Evolutionary conservation across 1,140 invertebrate genomes (phyloP).

Genomic region (Cydia amplana): DNA sequence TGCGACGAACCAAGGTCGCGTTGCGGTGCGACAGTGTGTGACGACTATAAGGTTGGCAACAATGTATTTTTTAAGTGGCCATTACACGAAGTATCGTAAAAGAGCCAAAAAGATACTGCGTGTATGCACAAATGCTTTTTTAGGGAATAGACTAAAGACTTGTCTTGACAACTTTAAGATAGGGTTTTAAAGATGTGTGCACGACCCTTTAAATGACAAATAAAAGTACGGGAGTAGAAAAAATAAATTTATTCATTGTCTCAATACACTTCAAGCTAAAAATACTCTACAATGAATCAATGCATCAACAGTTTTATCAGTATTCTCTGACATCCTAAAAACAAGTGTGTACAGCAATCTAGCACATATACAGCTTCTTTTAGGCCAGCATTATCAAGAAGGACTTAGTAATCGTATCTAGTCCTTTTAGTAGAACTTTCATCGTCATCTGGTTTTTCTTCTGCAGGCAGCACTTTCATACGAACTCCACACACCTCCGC

Average conservation of each 20-base stretch:
- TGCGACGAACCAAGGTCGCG: too few relatives aligned
- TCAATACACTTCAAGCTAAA: not conserved
- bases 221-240: too few relatives aligned
- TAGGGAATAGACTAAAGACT: too few relatives aligned
- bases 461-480: constrained; percentile 63
- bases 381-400: not conserved
- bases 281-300: not conserved
- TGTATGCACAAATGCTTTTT: too few relatives aligned
- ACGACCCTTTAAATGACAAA: too few relatives aligned
- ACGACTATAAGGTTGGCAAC: too few relatives aligned
- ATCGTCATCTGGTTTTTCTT: constrained; percentile 57
- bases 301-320: not conserved
- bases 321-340: not conserved
- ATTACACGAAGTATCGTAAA: too few relatives aligned
- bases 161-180: too few relatives aligned
- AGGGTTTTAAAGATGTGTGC: too few relatives aligned
- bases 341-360: not conserved
- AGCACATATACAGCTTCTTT: constrained; percentile 6
- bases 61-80: too few relatives aligned
- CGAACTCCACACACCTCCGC: constrained; percentile 66
- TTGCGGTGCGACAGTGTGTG: too few relatives aligned
- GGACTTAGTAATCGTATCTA: constrained; percentile 40
- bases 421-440: constrained; percentile 55
- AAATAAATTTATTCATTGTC: not conserved
- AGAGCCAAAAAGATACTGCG: too few relatives aligned